A percentile compares a stretch with the other conserved stretches of the same genome.
Conservation (phyloP, 1,140 invertebrate genomes). For the Rhopalosiphum maidis region DNA sequence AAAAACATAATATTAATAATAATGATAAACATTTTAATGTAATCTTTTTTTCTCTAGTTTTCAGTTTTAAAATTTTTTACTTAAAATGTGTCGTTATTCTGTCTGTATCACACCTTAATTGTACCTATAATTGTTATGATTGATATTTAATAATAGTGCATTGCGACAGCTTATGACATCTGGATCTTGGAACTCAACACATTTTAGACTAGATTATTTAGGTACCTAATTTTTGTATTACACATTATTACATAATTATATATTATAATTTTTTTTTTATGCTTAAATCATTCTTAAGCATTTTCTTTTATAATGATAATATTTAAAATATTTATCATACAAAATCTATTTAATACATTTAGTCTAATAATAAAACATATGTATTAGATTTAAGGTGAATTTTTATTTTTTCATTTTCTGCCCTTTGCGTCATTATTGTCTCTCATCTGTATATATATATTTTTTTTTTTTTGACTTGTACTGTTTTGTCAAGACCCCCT, state of each 20-base stretch:
- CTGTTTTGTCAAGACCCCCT: constrained; percentile 6
- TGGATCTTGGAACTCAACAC: constrained; percentile 53
- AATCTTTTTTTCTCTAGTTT: constrained; percentile 42
- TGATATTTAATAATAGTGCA: constrained; percentile 45
- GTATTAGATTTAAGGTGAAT: constrained; percentile 57
- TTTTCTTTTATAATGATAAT: constrained; percentile 34
- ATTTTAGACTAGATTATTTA: constrained; percentile 55
- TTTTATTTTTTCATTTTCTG: constrained; percentile 47
- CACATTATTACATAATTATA: constrained; percentile 29
- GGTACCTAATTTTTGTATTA: constrained; percentile 53
- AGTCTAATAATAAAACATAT: constrained; percentile 53
- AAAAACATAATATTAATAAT: constrained; percentile 39
- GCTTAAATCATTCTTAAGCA: constrained; percentile 46
- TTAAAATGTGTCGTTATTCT: constrained; percentile 9
- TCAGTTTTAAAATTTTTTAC: constrained; percentile 46
- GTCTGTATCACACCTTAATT: constrained; percentile 2
- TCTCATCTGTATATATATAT: constrained; percentile 25
- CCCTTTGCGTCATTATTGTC: neutral
- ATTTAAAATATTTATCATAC: constrained; percentile 8
- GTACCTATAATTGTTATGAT: constrained; percentile 39
- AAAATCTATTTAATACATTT: constrained; percentile 41
- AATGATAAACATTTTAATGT: constrained; percentile 42
- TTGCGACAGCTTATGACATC: constrained; percentile 42
- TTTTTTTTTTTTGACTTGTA: constrained; percentile 31
- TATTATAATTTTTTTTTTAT: constrained; percentile 24